Evolutionary conservation across 2,888 invertebrate species (phyloP).

Genomic region (Agrotis puta): DNA sequence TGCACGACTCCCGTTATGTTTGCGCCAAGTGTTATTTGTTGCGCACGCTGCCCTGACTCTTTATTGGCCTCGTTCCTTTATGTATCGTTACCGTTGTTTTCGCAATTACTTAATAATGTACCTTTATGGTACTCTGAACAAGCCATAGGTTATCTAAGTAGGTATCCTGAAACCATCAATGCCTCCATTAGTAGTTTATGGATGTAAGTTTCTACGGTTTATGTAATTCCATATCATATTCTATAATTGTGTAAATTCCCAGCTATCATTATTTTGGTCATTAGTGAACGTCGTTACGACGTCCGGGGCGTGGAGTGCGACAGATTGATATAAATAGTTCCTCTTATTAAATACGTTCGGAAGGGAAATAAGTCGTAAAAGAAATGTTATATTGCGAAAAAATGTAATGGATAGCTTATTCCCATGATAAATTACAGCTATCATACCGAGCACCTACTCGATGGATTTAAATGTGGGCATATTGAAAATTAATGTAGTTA

Average conservation of each 20-base stretch:
- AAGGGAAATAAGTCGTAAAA: constrained; percentile 71
- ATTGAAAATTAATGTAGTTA: constrained; percentile 43
- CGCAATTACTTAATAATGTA: constrained; percentile 2
- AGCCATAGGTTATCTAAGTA: background rate
- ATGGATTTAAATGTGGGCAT: constrained; percentile 52
- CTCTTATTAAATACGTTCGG: constrained; percentile 75
- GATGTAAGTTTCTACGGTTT: background rate
- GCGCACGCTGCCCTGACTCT: constrained; percentile 31
- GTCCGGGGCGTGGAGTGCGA: constrained; percentile 79
- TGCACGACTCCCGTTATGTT: constrained; percentile 66
- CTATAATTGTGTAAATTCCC: constrained; percentile 60
- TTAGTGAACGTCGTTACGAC: constrained; percentile 79
- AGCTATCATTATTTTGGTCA: constrained; percentile 78
- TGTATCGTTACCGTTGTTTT: constrained; percentile 41
- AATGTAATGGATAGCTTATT: constrained; percentile 54
- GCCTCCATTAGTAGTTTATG: too few relatives aligned
- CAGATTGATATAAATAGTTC: constrained; percentile 88
- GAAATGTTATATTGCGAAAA: constrained; percentile 66
- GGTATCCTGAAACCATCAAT: background rate
- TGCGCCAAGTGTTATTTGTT: constrained; percentile 51
- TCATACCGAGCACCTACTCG: constrained; percentile 49
- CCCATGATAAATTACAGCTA: constrained; percentile 46
- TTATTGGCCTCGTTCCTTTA: constrained; percentile 48
- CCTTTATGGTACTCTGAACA: too few relatives aligned
- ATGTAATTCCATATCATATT: constrained; percentile 13